Base-by-base conservation (phyloP, 2,113 vertebrate species). In the Accipiter virgatus region DNA sequence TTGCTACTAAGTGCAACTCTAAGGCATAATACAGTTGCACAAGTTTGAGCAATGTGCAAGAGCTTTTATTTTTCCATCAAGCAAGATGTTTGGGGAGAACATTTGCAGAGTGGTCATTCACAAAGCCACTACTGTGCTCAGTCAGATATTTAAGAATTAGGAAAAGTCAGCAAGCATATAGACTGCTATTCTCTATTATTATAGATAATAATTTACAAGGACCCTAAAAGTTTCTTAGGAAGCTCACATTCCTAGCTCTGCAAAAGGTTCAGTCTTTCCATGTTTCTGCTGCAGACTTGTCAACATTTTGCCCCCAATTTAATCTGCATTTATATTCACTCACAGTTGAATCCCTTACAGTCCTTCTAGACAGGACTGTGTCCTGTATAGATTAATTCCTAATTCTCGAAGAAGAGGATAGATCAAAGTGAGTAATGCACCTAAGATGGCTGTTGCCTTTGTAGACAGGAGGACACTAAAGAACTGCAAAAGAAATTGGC, bases 11-110 rank as follows among this genome's bases (percentile, higher is more conserved):
- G 73, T 81, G 68, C 67, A 79, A 78, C 81, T 52, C 34, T 81
- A 84, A 67, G 56, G 56, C 38, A 17, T 83, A 63, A 31, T 70
- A 45, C n/a, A 81, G 62, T 66, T 92, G 80, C 61, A 72, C 38
- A 55, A 47, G 61, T 75, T 56, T 7, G 10, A 95, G 81, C 68
- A 66, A 58, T 45, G 40, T 62, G 70, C 70, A 70, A 62, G 65
- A 83, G 32, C 82, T 91, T 95, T 92, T 88, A 38, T 71, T 97
- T 94, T 93, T 86, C 50, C 36, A 75, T 75, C 88, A 87, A 81
- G 68, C 52, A 75, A 92, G 34, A 74, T 74, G 17, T 74, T 92
- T 36, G 66, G 72, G 68, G 40, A 34, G 86, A 65, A 59, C 26
- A 53, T 18, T n/a, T 88, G 71, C 65, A 81, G 52, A 95, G 56